These are phyloP conservation scores for Lota lota DNA, from an alignment of 2,113 vertebrate genomes.

Conservation along the genomic window DNA sequence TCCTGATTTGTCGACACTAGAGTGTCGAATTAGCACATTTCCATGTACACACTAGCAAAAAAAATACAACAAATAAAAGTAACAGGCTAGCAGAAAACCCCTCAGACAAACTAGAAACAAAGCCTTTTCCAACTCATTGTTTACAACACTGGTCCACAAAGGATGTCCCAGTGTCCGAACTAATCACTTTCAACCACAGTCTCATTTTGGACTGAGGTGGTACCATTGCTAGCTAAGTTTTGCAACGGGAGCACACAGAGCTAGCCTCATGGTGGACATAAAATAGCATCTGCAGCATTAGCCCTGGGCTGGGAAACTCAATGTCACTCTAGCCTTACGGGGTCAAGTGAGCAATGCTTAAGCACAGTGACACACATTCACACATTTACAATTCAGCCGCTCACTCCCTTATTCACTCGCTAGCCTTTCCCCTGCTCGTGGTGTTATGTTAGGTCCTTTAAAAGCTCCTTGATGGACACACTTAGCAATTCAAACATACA, in stretches of 20 bases:
- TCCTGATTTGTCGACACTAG: too few species aligned
- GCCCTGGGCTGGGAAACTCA: slow-evolving; percentile 6
- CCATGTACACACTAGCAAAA: too few species aligned
- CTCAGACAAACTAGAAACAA: too few species aligned
- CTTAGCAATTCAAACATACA: too few species aligned
- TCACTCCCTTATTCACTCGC: slow-evolving; percentile 28
- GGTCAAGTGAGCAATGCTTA: slow-evolving; percentile 22
- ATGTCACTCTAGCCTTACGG: neutral
- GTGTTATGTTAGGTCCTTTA: neutral
- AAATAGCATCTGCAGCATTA: neutral
- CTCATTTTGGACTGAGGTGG: too few species aligned
- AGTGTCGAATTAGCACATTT: too few species aligned
- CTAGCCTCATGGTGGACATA: neutral
- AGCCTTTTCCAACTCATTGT: too few species aligned
- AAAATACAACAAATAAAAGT: too few species aligned
- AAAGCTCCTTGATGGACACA: neutral
- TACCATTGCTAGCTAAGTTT: neutral
- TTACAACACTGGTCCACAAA: too few species aligned
- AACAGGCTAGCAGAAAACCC: too few species aligned
- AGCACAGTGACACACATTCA: slow-evolving; percentile 35
- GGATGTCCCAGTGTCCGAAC: too few species aligned
- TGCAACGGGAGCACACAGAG: neutral
- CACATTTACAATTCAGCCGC: slow-evolving; percentile 47
- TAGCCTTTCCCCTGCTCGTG: slow-evolving; percentile 2
- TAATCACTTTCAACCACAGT: too few species aligned